Evolutionary conservation across 2,113 vertebrate species (phyloP).

Genomic region (Chauna torquata): DNA sequence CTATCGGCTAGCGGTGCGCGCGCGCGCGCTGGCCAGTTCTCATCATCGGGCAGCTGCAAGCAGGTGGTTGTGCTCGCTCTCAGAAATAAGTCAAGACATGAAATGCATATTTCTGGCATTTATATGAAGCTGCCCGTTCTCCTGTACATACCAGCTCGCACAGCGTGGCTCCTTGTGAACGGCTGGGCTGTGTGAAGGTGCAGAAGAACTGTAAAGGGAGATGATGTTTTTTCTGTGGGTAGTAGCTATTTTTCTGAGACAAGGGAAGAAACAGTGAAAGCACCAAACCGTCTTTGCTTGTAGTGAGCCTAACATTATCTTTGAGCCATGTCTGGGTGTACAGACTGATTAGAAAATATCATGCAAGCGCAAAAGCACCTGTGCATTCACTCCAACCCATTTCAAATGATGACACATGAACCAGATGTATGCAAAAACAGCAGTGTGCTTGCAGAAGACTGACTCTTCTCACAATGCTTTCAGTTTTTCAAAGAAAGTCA

Average conservation of each 20-base stretch:
- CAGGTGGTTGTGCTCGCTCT: background rate
- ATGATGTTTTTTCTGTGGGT: background rate
- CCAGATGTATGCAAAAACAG: background rate
- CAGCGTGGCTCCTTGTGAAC: background rate
- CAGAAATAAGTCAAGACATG: background rate
- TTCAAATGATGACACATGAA: background rate
- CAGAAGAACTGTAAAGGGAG: background rate
- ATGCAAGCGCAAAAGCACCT: background rate
- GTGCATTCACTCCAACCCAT: background rate
- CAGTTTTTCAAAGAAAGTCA: background rate
- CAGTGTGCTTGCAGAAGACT: background rate
- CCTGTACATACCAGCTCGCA: fast-evolving
- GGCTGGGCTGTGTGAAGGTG: background rate
- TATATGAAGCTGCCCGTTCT: background rate
- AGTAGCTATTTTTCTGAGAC: background rate
- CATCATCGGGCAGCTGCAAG: background rate
- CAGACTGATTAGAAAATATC: background rate
- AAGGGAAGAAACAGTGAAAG: background rate
- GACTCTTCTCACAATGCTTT: background rate
- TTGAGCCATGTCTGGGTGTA: background rate
- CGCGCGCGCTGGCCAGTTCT: background rate
- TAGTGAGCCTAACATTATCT: background rate
- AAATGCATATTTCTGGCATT: fast-evolving
- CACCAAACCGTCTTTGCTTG: background rate
- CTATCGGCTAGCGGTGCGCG: background rate